These are phyloP conservation scores for Polydrusus pterygomalis DNA, from an alignment of 2,888 invertebrate genomes.

Conservation along the genomic window DNA sequence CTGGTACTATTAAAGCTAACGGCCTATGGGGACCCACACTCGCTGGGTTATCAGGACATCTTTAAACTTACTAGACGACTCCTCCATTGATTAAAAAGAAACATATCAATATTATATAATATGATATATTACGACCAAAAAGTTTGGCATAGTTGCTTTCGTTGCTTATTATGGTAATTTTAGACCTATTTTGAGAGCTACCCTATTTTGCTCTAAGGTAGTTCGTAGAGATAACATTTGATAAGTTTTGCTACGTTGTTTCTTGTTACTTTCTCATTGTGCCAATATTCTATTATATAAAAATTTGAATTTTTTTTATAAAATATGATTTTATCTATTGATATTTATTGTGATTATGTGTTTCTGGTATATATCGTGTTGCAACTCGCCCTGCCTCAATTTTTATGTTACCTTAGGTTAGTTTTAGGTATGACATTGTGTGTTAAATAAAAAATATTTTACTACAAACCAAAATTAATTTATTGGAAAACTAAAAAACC, in stretches of 20 bases:
- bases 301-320: background rate
- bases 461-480: too few species aligned
- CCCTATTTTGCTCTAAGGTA: too few species aligned
- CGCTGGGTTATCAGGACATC: conserved; percentile 24
- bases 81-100: background rate
- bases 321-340: background rate
- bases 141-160: background rate
- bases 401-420: conserved; percentile 21
- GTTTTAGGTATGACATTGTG: background rate
- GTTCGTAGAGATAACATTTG: too few species aligned
- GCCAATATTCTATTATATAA: background rate
- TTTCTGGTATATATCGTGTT: background rate
- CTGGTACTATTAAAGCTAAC: conserved; percentile 46
- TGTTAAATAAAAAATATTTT: conserved; percentile 29
- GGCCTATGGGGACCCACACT: conserved; percentile 50
- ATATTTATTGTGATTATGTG: background rate
- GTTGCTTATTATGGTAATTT: background rate
- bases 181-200: background rate
- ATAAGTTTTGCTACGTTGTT: background rate
- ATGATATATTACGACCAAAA: too few species aligned
- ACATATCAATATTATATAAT: too few species aligned
- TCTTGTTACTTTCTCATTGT: background rate
- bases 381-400: conserved; percentile 8
- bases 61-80: background rate
- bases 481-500: too few species aligned